Evolutionary conservation across 92 coral and sea anemone genomes (phyloP), one percentile per base, ranked within the genome.

Genomic region (Actinostola sp.): DNA sequence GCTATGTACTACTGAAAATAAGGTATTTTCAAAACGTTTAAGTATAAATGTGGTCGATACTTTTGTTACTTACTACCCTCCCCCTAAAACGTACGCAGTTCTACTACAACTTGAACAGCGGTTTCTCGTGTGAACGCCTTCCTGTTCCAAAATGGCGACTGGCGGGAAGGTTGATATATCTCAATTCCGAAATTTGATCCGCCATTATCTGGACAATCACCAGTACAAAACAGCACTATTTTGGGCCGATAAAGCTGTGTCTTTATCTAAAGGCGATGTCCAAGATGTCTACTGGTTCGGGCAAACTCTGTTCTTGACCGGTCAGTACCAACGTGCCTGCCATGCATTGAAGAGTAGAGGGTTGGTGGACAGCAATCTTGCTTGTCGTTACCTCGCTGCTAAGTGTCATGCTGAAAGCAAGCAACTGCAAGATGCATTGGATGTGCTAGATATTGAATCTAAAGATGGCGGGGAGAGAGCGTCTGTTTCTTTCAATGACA

Each of bases 151-250:
- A 65, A 95, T 95, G 99, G 99, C 93, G 93, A 63, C 94, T 80
- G 94, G 99, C 97, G 99, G 97, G 97, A 95, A 95, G 93, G 83
- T 95, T 89, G 90, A 89, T 86, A 81, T 95, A 63, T 80, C 96
- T 57, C 99, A 95, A 75, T 92, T 95, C 57, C 95, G 99, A 16
- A 95, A 95, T 77, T 92, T 95, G 50, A 97, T 95, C 45, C 95
- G 99, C 51, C 93, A 84, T 17, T 95, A 95, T 59, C 89, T 95
- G 57, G 99, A 95, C 82, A 82, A 82, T 61, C 99, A 95, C 75
- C 74, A 85, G 84, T 95, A 95, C 71, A 92, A 88, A 80, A 95
- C 99, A 51, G 99, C 99, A 21, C 73, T 92, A 17, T 95, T 92
- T 67, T 95, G 99, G 99, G 99, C 99, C 27, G 99, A 95, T 73